Base-by-base conservation (phyloP, 1,140 invertebrate species). In the Hylaeus volcanicus region DNA sequence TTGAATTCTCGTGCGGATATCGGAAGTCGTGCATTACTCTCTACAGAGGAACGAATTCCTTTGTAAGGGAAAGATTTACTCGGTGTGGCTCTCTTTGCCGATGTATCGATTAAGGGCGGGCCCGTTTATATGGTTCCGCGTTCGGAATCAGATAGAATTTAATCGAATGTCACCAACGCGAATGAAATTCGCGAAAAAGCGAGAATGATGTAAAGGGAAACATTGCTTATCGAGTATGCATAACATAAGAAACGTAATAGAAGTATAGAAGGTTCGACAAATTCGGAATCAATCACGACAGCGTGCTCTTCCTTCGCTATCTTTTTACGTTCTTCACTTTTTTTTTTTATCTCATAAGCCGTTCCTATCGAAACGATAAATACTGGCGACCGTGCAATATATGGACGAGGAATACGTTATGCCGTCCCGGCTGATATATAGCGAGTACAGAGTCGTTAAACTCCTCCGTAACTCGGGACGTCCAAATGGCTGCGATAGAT, bases 1-100 rank as follows among this genome's bases (percentile, higher is more conserved):
- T 69, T 37, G 68, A 73, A 84, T 73, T 66, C 58, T 64, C 69
- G 6, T 26, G 64, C 53, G 68, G 43, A 71, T 72, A 61, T 56
- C 66, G 71, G n/a, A 39, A 63, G 39, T 64, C 39, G 66, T 72
- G 68, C 74, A 56, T 74, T 74, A 51, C 56, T 37, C 37, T 45
- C 12, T 14, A 8, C 11, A 53, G n/a, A 53, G 37, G 39, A 68
- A 45, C 76, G 79, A 72, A 69, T 60, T 58, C 12, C 58, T 73
- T 81, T 43, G 64, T 73, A 37, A 26, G 45, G 43, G n/a, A 26
- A 72, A 81, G 73, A 85, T 81, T 84, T 75, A 85, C 56, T 43
- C 45, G 0, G 39, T 51, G 12, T 11, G 3, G 14, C 1, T n/a
- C 5, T 61, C 56, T 48, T n/a, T 48, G 39, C 1, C 68, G 68